Percentiles rank a stretch among this genome's conserved stretches.
Evolutionary conservation across 2,797 vertebrate genomes (phyloP).

Genomic region (Pipistrellus pygmaeus): DNA sequence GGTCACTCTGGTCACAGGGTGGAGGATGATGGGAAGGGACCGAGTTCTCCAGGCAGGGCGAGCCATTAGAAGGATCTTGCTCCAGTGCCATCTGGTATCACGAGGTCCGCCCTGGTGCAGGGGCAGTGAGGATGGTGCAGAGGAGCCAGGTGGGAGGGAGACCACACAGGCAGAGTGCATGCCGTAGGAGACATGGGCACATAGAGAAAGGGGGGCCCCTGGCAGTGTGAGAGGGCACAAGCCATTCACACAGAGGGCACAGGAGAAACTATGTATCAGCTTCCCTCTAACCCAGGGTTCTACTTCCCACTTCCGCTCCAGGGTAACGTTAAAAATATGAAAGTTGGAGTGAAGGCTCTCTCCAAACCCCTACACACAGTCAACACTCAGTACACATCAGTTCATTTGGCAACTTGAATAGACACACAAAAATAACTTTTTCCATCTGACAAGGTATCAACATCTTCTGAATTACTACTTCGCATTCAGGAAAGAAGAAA

Average conservation of each 20-base stretch:
- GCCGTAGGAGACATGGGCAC: fast-evolving
- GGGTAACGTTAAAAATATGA: background rate
- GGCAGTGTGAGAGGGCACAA: background rate
- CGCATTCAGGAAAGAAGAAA: background rate
- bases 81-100: fast-evolving
- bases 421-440: background rate
- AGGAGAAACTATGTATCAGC: background rate
- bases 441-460: slow-evolving; percentile 5
- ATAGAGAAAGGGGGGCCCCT: background rate
- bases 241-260: background rate
- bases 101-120: background rate
- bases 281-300: background rate
- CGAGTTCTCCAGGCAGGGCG: background rate
- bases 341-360: background rate
- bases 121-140: background rate
- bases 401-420: background rate
- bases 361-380: background rate
- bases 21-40: background rate
- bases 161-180: fast-evolving
- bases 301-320: background rate
- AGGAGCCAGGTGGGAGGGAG: background rate
- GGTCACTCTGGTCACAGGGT: background rate
- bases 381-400: background rate
- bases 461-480: background rate
- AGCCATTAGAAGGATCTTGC: fast-evolving